phyloP scores from a whole-genome alignment of 2,888 invertebrate genomes.

The Drosophila pullipes region DNA sequence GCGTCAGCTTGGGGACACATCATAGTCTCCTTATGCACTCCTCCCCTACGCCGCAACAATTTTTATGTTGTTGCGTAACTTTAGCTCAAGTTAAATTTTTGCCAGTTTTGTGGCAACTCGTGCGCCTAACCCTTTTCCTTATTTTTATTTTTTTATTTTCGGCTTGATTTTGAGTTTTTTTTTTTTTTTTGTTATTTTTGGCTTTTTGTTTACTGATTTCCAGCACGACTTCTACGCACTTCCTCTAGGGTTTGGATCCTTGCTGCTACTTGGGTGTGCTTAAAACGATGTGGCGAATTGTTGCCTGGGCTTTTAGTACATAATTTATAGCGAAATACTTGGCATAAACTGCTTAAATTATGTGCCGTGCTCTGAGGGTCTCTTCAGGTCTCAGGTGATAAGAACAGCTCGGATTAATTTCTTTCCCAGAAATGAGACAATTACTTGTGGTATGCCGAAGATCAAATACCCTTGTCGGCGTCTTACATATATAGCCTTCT shows the following conservation, averaged over 20 bases:
- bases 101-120: slow-evolving; percentile 55
- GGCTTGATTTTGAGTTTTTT: not conserved
- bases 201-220: slow-evolving; percentile 56
- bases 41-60: not conserved
- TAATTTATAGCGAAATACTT: slow-evolving; percentile 71
- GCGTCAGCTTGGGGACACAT: slow-evolving; percentile 63
- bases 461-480: not conserved
- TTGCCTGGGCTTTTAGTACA: slow-evolving; percentile 69
- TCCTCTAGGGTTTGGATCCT: slow-evolving; percentile 48
- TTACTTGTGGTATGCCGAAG: not conserved
- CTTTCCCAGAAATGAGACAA: slow-evolving; percentile 1
- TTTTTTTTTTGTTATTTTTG: slow-evolving; percentile 22
- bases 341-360: slow-evolving; percentile 74
- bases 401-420: slow-evolving; percentile 30
- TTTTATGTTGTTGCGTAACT: slow-evolving; percentile 36
- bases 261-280: slow-evolving; percentile 38
- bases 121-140: slow-evolving; percentile 58
- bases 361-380: slow-evolving; percentile 48
- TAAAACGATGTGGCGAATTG: slow-evolving; percentile 75
- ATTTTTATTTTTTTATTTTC: slow-evolving; percentile 10
- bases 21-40: slow-evolving; percentile 9
- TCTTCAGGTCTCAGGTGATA: slow-evolving; percentile 38
- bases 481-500: not conserved
- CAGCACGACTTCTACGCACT: slow-evolving; percentile 67
- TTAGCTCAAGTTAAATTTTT: slow-evolving; percentile 59